Evolutionary conservation across 2,888 invertebrate species (phyloP), one percentile per base, ranked within the genome.

Genomic region (Myopa tessellatipennis): DNA sequence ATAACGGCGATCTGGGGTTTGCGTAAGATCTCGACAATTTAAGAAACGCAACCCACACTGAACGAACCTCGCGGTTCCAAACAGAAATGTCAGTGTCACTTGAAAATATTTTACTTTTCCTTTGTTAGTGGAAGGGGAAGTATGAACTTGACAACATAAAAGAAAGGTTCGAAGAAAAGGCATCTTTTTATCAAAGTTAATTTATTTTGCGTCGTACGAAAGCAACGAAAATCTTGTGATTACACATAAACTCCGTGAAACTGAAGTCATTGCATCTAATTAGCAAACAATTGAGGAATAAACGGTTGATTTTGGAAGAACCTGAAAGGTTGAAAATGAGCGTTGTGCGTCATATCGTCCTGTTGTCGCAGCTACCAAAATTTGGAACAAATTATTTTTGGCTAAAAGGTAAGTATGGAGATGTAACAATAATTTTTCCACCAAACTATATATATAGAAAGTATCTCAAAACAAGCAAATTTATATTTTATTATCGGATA

Each of bases 261-360:
- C 12, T 60, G 34, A 16, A 71, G 12, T 73, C 74, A 34, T 65
- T 36, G 12, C 72, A 69, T 12, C 65, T 70, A 77, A 61, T 18
- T n/a, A 55, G 69, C 61, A 10, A 50, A 18, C 50, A 40, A 63
- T 80, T 73, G 52, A 77, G 50, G 75, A 68, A 69, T 26, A 67
- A 52, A 76, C 65, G 18, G 67, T 67, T 52, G 65, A 76, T 4
- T 16, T 74, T 74, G 61, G 67, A 52, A 55, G 36, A 52, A 71
- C 40, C 38, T 40, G 18, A 16, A 61, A 72, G 78, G 55, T n/a
- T 77, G 65, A 82, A 77, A 76, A 87, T 87, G 87, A 87, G 87
- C 82, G 86, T 87, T 83, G 85, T 87, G 71, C 85, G 86, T 76
- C 85, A 86, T 77, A 84, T 87, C 72, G 83, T 87, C 71, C 82